Evolutionary conservation across 2,113 vertebrate species (phyloP), one percentile per base, ranked within the genome.

Genomic region (Lophochroa leadbeateri): DNA sequence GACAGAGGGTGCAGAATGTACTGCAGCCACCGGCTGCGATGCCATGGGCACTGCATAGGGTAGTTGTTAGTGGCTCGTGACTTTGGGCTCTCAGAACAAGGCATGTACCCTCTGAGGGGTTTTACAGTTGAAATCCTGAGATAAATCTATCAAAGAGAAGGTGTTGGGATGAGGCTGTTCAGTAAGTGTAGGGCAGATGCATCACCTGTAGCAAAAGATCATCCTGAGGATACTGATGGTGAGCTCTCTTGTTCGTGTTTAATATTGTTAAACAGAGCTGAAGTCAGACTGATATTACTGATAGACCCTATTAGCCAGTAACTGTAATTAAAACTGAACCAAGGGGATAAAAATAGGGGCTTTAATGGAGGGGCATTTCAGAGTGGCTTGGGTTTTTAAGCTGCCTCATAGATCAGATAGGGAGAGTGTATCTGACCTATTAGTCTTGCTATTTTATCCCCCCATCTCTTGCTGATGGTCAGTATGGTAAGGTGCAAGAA

Each of bases 331-430:
- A 94, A 86, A 46, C 11, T 1, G 1, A 52, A 35, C 15, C 53
- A 35, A 47, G 33, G 46, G 35, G 10, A 19, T 47, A 15, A 20
- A 57, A 79, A 31, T 13, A 17, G 0, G 15, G 41, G 19, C 17
- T 68, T 29, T 49, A n/a, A 9, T 0, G 0, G 20, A 23, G 46
- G 13, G 21, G 25, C 8, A 1, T 43, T 67, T 71, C 10, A 4
- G 17, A 25, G 13, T 3, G 41, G 25, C 5, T 50, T 78, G 35
- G 13, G 13, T 7, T 75, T 85, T 75, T 13, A 70, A 72, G 50
- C 76, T 52, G 61, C 60, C 69, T 31, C 2, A 1, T 43, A 50
- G 55, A 25, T n/a, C 12, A 5, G 61, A 11, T 86, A 64, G 47
- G 31, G 43, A 80, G 63, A 21, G n/a, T 17, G 0, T 27, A 11